These are phyloP conservation scores for Rhincodon typus DNA, from an alignment of 2,797 vertebrate species.

Conservation along the genomic window DNA sequence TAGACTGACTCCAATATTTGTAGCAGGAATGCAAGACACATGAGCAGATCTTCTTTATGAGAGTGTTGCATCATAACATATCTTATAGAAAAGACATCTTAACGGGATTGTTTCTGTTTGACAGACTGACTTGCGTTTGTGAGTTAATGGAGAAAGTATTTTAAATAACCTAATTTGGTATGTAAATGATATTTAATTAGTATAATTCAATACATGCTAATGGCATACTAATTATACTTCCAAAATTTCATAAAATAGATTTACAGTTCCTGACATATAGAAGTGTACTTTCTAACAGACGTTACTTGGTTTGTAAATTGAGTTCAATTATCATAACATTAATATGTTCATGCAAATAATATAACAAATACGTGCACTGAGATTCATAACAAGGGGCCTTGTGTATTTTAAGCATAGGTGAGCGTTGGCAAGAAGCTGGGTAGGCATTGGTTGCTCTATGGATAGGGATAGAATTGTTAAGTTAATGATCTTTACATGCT, in stretches of 20 bases:
- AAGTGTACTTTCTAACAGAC: slow-evolving; percentile 24
- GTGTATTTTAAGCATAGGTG: neutral
- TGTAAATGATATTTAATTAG: slow-evolving; percentile 32
- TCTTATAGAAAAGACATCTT: neutral
- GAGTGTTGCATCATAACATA: neutral
- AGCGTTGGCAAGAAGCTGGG: neutral
- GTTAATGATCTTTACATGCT: neutral
- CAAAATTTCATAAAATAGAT: slow-evolving; percentile 32
- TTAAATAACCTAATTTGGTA: slow-evolving; percentile 34
- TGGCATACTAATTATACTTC: slow-evolving; percentile 30
- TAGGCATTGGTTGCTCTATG: neutral
- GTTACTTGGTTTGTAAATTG: slow-evolving; percentile 18
- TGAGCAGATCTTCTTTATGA: neutral
- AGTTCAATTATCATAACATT: slow-evolving; percentile 31
- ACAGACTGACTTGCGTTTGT: slow-evolving; percentile 24
- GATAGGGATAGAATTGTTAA: neutral
- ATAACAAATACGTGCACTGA: slow-evolving; percentile 17
- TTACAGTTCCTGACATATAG: slow-evolving; percentile 25
- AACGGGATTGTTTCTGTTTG: slow-evolving; percentile 1
- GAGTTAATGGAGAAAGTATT: slow-evolving; percentile 23
- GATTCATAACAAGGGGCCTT: slow-evolving; percentile 10
- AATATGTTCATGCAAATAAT: neutral
- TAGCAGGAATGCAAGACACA: neutral
- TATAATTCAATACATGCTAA: slow-evolving; percentile 33
- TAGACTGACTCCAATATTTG: neutral